phyloP scores from a whole-genome alignment of 92 coral and sea anemone species.

The Paragorgia papillata region DNA sequence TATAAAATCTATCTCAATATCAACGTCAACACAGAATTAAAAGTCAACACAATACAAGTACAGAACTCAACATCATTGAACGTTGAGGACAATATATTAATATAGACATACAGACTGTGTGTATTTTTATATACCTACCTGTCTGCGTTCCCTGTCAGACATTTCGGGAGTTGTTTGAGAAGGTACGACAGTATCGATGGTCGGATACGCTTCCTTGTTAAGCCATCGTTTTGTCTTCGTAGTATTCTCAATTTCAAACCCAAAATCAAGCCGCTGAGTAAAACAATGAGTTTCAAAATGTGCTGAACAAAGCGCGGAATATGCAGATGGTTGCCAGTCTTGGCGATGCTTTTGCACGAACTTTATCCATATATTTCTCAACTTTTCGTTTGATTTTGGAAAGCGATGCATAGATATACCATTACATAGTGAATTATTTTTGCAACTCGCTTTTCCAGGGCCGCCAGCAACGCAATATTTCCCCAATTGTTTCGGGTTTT shows the following conservation, averaged over 20 bases:
- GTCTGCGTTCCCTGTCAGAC: constrained; percentile 13
- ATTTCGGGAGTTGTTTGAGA: constrained; percentile 25
- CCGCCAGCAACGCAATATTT: constrained; percentile 23
- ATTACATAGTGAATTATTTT: constrained; percentile 16
- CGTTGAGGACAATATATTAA: background rate
- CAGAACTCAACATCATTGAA: background rate
- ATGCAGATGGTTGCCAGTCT: constrained; percentile 27
- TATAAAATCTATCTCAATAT: constrained; percentile 23
- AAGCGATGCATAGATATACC: constrained; percentile 36
- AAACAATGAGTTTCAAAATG: background rate
- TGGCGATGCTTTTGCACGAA: constrained; percentile 31
- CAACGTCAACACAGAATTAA: constrained; percentile 19
- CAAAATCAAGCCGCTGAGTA: constrained; percentile 31
- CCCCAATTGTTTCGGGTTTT: constrained; percentile 23
- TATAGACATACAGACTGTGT: background rate
- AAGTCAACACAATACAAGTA: too few relatives aligned
- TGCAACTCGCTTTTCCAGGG: constrained; percentile 34
- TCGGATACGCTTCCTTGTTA: constrained; percentile 9
- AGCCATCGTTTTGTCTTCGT: constrained; percentile 24
- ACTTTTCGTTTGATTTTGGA: constrained; percentile 28
- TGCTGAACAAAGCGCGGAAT: too few relatives aligned
- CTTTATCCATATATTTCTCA: constrained; percentile 31
- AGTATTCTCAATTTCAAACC: constrained; percentile 4
- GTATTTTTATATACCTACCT: constrained; percentile 9
- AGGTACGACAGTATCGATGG: constrained; percentile 19